Base-by-base conservation (phyloP, 2,797 vertebrate genomes). In the Poecilia wingei region DNA sequence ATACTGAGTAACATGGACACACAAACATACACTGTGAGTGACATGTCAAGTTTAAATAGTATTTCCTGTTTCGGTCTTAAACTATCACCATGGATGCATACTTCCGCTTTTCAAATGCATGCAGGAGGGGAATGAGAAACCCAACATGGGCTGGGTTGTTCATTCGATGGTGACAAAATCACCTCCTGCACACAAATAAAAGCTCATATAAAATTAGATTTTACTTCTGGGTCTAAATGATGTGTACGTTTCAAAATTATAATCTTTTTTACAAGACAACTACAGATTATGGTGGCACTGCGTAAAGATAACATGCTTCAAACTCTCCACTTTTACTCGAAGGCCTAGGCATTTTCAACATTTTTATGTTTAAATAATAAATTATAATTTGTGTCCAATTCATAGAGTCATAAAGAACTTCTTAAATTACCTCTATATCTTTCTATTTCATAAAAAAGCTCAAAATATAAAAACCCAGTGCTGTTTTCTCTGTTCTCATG, bases 81-180 rank as follows among this genome's bases (percentile, higher is more conserved):
- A 83, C 87, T 86, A 92, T 94, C 91, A 85, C 79, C 78, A 88
- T 75, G 82, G 88, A 82, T 1, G 64, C 85, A 90, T 64, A 88
- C 92, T 95, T 96, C 95, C 89, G 87, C 89, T 95, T 95, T 95
- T 80, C 86, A 89, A 70, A 70, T 28, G 66, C 66, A 16, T n/a
- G 68, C 41, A 70, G 41, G 39, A 70, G 68, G 25, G 41, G 68
- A 45, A 70, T 28, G 41, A 45, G 13, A n/a, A 43, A 85, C 36
- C 57, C 55, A 25, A 89, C 86, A 80, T 71, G 59, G 73, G 66
- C 72, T 45, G 7, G 89, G 13, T 82, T 28, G 84, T 88, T 87
- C 77, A 83, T 76, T 82, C 82, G 88, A 0, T 41, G 78, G 71
- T 83, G 74, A 79, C 39, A 79, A 57, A 79, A 53, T 69, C 28